phyloP scores from a whole-genome alignment of 2,888 invertebrate genomes.

The Nemapogon koenigi region DNA sequence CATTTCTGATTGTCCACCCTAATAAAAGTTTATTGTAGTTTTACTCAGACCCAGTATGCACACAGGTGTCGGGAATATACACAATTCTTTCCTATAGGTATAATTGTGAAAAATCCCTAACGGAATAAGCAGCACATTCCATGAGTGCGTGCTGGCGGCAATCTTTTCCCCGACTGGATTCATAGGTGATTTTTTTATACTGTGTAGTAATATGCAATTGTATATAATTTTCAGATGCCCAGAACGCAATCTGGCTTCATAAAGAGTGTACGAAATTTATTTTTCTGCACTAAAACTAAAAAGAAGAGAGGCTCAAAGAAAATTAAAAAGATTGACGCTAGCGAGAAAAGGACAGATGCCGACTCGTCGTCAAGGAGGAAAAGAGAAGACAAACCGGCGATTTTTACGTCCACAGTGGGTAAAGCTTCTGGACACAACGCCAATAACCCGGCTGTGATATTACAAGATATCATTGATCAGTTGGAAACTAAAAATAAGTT shows the following conservation, averaged over 20 bases:
- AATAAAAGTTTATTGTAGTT: too few relatives aligned
- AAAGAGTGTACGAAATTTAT: conserved; percentile 46
- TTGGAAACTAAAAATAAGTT: conserved; percentile 72
- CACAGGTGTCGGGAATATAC: too few relatives aligned
- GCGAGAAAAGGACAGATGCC: conserved; percentile 14
- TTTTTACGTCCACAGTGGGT: conserved; percentile 53
- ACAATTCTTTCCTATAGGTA: too few relatives aligned
- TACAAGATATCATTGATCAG: conserved; percentile 74
- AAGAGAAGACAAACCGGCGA: conserved; percentile 33
- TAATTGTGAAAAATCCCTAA: too few relatives aligned
- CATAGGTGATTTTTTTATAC: too few relatives aligned
- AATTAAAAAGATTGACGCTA: conserved; percentile 19
- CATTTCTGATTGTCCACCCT: background rate
- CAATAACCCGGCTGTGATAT: conserved; percentile 64
- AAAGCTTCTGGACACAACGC: conserved; percentile 46
- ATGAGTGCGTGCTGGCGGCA: too few relatives aligned
- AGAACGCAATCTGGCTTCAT: conserved; percentile 30
- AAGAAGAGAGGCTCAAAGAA: conserved; percentile 32
- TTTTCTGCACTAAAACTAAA: conserved; percentile 52
- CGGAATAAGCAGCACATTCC: too few relatives aligned
- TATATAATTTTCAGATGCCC: too few relatives aligned
- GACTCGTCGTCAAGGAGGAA: conserved; percentile 20
- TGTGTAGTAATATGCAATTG: too few relatives aligned
- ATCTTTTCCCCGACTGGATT: too few relatives aligned
- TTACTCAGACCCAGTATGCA: too few relatives aligned